Percentiles rank a stretch among this genome's conserved stretches.
Conservation (phyloP, 2,888 invertebrate species). For the Amiota communis region DNA sequence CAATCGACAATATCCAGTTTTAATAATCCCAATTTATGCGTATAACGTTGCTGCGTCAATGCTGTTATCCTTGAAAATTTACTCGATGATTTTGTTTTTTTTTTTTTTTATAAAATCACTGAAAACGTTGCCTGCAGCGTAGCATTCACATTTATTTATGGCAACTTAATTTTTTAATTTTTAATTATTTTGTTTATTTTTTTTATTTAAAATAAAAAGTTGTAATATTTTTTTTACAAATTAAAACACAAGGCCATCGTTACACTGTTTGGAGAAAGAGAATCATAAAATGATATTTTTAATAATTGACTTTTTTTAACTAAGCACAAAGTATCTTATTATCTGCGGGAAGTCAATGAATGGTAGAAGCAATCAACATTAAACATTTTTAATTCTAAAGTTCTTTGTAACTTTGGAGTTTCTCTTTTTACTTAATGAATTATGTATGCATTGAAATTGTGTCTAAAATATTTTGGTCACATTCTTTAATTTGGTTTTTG, state of each 20-base stretch:
- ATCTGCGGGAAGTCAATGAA: neutral
- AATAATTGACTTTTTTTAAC: neutral
- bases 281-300: constrained; percentile 4
- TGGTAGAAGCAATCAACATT: neutral
- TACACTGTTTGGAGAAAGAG: constrained; percentile 51
- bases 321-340: neutral
- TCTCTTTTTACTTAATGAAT: constrained; percentile 43
- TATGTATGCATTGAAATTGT: constrained; percentile 53
- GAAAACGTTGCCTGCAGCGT: constrained; percentile 28
- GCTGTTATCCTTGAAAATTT: constrained; percentile 61
- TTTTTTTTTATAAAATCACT: constrained; percentile 18
- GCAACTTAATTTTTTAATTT: constrained; percentile 29
- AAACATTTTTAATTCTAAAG: too few relatives aligned
- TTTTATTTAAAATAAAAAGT: constrained; percentile 23
- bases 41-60: constrained; percentile 59
- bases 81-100: neutral
- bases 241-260: constrained; percentile 54
- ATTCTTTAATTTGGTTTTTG: neutral
- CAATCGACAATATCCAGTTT: constrained; percentile 44
- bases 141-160: constrained; percentile 1
- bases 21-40: constrained; percentile 62
- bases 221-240: constrained; percentile 43
- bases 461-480: neutral
- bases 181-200: constrained; percentile 39
- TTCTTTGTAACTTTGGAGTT: too few relatives aligned